A percentile compares a stretch with the other conserved stretches of the same genome.
phyloP scores from a whole-genome alignment of 2,113 vertebrate genomes.

The Archilochus colubris region DNA sequence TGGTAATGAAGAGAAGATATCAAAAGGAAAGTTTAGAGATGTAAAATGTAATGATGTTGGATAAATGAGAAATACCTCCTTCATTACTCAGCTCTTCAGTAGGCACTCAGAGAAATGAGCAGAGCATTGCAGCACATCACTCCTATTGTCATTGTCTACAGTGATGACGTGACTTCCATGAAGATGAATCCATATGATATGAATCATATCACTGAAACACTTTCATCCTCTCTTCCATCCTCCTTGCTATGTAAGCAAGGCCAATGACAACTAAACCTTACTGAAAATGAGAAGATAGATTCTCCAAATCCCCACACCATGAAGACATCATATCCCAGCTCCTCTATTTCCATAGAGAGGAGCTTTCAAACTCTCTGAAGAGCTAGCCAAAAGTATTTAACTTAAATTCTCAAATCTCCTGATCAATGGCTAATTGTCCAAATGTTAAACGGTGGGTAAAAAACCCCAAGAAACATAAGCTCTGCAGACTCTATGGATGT shows the following conservation, averaged over 20 bases:
- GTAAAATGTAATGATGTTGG: not conserved
- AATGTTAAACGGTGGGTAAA: not conserved
- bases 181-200: not conserved
- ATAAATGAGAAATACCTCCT: not conserved
- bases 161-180: not conserved
- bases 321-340: rapidly evolving
- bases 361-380: not conserved
- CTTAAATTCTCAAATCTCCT: not conserved
- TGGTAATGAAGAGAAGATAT: slow-evolving; percentile 38
- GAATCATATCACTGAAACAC: not conserved
- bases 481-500: not conserved
- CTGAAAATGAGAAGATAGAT: not conserved
- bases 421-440: too few relatives aligned
- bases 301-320: not conserved
- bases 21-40: slow-evolving; percentile 10
- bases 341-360: not conserved
- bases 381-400: not conserved
- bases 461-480: not conserved
- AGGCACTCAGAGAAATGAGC: not conserved
- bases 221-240: not conserved
- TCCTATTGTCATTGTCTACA: not conserved
- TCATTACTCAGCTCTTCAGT: not conserved
- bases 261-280: not conserved
- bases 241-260: not conserved
- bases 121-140: not conserved